Evolutionary conservation across 2,888 invertebrate species (phyloP).

Genomic region (Pyrocoelia pectoralis): DNA sequence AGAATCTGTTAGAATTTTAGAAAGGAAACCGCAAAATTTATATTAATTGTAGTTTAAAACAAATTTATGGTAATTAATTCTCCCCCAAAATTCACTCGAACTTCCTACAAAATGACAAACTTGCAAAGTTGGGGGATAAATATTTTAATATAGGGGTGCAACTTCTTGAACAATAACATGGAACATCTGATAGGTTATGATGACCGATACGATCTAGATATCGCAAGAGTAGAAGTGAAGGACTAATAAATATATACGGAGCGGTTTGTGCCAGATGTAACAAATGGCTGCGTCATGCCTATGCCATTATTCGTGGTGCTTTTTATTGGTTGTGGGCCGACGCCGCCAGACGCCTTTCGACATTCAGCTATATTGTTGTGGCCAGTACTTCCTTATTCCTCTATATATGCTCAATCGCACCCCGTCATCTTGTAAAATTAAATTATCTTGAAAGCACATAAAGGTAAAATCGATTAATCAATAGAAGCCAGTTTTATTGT

Average conservation of each 20-base stretch:
- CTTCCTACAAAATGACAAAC: slow-evolving; percentile 6
- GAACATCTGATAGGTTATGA: slow-evolving; percentile 25
- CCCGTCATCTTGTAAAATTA: slow-evolving; percentile 20
- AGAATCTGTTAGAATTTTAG: not conserved
- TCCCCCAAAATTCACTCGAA: not conserved
- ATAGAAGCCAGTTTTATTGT: not conserved
- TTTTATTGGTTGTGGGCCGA: slow-evolving; percentile 48
- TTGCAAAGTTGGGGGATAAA: not conserved
- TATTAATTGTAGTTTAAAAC: not conserved
- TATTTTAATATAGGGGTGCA: slow-evolving; percentile 6
- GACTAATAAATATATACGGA: slow-evolving; percentile 55
- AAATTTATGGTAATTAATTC: not conserved
- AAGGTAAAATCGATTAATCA: slow-evolving; percentile 10
- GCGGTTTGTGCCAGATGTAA: slow-evolving; percentile 56
- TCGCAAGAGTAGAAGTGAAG: slow-evolving; percentile 41
- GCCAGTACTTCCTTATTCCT: slow-evolving; percentile 30
- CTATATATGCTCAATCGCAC: not conserved
- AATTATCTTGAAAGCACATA: slow-evolving; percentile 13
- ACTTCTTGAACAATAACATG: slow-evolving; percentile 17
- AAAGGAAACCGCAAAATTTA: not conserved
- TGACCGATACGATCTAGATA: slow-evolving; percentile 34
- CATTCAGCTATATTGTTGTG: slow-evolving; percentile 36
- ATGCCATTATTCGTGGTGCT: slow-evolving; percentile 51
- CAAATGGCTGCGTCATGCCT: slow-evolving; percentile 56
- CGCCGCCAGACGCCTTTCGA: slow-evolving; percentile 39